phyloP scores from a whole-genome alignment of 2,888 invertebrate genomes.

The Drosophila recens region DNA sequence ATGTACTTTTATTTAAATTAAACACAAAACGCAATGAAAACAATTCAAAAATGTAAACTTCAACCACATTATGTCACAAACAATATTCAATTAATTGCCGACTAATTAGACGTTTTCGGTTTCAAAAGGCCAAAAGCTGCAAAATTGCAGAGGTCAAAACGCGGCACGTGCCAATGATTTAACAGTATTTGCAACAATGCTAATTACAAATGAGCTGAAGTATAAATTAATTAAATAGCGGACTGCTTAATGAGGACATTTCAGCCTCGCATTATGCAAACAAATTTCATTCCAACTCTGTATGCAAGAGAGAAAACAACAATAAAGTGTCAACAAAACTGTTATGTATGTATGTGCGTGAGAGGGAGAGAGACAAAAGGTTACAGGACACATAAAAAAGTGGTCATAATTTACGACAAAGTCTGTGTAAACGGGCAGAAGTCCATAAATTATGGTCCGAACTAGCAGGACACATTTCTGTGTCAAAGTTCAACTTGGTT shows the following conservation, averaged over 20 bases:
- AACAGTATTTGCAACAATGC: conserved; percentile 24
- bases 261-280: conserved; percentile 25
- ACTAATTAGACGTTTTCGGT: conserved; percentile 56
- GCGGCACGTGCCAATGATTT: conserved; percentile 15
- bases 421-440: conserved; percentile 57
- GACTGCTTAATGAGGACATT: conserved; percentile 42
- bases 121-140: conserved; percentile 6
- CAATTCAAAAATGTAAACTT: too few relatives aligned
- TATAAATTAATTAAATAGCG: conserved; percentile 60
- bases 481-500: conserved; percentile 8
- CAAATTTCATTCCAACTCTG: conserved; percentile 3
- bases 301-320: not conserved
- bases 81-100: conserved; percentile 24
- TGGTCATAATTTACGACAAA: conserved; percentile 57
- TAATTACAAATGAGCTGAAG: conserved; percentile 60
- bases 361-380: conserved; percentile 26
- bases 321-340: conserved; percentile 43
- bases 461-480: conserved; percentile 7
- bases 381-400: conserved; percentile 53
- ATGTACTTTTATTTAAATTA: too few relatives aligned
- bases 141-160: conserved; percentile 7
- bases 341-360: conserved; percentile 20
- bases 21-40: too few relatives aligned
- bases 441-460: conserved; percentile 66
- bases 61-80: too few relatives aligned